Evolutionary conservation across 1,140 invertebrate genomes (phyloP).

Genomic region (Nomia melanderi): DNA sequence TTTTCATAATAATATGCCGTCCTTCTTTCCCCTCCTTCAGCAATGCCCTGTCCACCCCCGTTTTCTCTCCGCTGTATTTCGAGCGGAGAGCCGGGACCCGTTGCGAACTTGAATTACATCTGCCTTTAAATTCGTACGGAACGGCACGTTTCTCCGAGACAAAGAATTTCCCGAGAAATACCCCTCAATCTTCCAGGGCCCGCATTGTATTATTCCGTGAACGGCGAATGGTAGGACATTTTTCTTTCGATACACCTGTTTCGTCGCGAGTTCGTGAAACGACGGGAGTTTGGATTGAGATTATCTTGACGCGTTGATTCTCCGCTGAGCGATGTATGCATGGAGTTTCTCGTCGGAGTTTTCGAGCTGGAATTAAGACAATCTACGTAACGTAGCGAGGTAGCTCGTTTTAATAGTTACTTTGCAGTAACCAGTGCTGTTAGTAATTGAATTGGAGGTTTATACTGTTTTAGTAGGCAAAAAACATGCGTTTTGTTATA

Average conservation of each 20-base stretch:
- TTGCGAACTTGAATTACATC: constrained; percentile 7
- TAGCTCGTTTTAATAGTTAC: no score
- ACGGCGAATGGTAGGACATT: background rate
- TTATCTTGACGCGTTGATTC: no score
- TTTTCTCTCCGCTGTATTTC: background rate
- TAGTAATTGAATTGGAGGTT: no score
- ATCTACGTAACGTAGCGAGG: no score
- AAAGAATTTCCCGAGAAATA: background rate
- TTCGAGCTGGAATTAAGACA: no score
- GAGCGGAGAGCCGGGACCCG: background rate
- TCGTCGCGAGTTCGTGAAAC: no score
- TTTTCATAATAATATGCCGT: constrained; percentile 15
- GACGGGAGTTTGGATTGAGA: no score
- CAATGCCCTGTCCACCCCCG: background rate
- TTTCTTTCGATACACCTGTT: background rate
- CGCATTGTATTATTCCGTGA: background rate
- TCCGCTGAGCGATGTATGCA: no score
- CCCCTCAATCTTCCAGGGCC: background rate
- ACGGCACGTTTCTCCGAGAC: background rate
- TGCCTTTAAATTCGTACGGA: constrained; percentile 12
- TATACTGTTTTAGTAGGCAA: no score
- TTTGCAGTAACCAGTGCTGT: no score
- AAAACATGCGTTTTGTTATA: no score
- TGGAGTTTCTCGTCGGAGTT: no score
- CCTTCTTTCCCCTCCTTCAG: background rate